Evolutionary conservation across 2,113 vertebrate species (phyloP), one percentile per base, ranked within the genome.

Genomic region (Sapajus apella): DNA sequence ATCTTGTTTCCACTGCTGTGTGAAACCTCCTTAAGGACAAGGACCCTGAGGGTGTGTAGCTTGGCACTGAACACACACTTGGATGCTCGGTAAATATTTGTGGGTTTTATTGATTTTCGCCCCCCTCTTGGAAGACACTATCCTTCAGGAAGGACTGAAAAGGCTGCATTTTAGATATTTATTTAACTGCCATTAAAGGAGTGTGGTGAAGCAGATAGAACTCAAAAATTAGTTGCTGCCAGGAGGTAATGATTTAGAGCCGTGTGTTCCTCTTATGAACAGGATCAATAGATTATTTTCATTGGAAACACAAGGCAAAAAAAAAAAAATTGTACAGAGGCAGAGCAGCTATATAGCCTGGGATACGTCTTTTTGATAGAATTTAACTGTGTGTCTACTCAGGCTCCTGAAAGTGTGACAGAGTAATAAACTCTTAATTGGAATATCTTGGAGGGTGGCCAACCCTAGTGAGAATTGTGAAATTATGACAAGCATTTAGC

Each of bases 261-360:
- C 96, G 87, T 91, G 92, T 95, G 98, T 94, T 94, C 93, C 92
- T 66, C 83, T 94, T 98, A 97, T 97, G 94, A 98, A 97, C 95
- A 96, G 97, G 96, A 98, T 98, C 98, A 61, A 97, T 98, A 98
- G 97, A 98, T 98, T 96, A 97, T 98, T 98, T 97, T 98, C 87
- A 94, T 97, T 98, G 97, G 45, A 61, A 96, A 96, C 82, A 96
- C 85, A 96, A 94, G 93, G 84, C 50, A 52, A 82, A 89, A 95
- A 96, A 37, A 37, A 87, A 91, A 0, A 8, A 87, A 43, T 66
- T 85, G 20, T 66, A 75, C 47, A 73, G 81, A 95, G 96, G 90
- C 86, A 92, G 83, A 91, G n/a, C 89, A 93, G 89, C 93, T 88
- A 40, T 88, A 40, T 75, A 92, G 92, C 50, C 90, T 89, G 91